Evolutionary conservation across 1,140 invertebrate species (phyloP).

Genomic region (Yoshiicerus persimilis): DNA sequence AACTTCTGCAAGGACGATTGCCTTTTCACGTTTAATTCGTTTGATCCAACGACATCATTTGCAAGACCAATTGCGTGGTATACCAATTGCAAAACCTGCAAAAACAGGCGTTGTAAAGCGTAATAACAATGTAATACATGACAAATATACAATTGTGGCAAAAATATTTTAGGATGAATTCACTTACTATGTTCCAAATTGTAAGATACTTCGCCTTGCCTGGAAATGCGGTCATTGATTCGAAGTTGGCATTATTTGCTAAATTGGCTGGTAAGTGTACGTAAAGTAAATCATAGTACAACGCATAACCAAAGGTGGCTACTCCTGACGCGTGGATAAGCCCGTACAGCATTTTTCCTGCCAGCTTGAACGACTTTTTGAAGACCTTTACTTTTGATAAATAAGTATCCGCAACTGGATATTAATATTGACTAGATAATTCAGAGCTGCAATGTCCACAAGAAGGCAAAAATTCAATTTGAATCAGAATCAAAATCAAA

Average conservation of each 20-base stretch:
- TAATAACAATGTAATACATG: background rate
- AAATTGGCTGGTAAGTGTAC: slow-evolving; percentile 30
- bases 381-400: background rate
- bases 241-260: slow-evolving; percentile 6
- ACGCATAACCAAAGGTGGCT: slow-evolving; percentile 44
- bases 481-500: too few relatives aligned
- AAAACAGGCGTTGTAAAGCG: background rate
- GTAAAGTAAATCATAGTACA: slow-evolving; percentile 44
- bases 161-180: background rate
- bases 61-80: slow-evolving; percentile 71
- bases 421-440: background rate
- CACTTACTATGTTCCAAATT: slow-evolving; percentile 59
- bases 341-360: slow-evolving; percentile 7
- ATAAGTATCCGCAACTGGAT: background rate
- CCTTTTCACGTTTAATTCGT: slow-evolving; percentile 65
- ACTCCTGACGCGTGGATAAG: slow-evolving; percentile 40
- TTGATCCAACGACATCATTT: slow-evolving; percentile 73
- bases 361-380: background rate
- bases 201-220: slow-evolving; percentile 87
- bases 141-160: too few relatives aligned
- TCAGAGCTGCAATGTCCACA: too few relatives aligned
- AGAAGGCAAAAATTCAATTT: too few relatives aligned
- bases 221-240: slow-evolving; percentile 56
- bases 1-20: slow-evolving; percentile 67
- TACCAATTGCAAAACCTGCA: slow-evolving; percentile 70